phyloP scores from a whole-genome alignment of 2,797 vertebrate species.

The Heterohyrax brucei region DNA sequence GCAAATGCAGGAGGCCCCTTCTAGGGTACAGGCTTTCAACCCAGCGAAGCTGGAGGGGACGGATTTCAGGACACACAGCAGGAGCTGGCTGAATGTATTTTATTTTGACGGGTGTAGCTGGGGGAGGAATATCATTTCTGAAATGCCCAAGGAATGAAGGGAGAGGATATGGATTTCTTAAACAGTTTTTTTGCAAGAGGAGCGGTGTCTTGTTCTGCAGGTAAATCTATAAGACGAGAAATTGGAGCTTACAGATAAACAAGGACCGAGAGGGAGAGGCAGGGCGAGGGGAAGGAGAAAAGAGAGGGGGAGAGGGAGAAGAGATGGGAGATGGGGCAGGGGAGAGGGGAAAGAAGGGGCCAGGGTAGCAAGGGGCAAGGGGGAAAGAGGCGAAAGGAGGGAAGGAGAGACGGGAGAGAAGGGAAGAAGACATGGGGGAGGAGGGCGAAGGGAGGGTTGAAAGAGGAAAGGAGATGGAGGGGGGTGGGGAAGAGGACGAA shows the following conservation, averaged over 20 bases:
- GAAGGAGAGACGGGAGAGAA: fast-evolving
- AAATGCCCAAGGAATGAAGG: constrained; percentile 81
- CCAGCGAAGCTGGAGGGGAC: constrained; percentile 88
- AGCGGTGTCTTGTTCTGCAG: constrained; percentile 77
- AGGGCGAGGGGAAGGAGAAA: neutral
- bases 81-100: constrained; percentile 87
- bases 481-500: constrained; percentile 23
- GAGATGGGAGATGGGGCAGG: neutral
- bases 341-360: neutral
- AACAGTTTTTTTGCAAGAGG: constrained; percentile 56
- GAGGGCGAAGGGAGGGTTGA: neutral
- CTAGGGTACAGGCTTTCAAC: constrained; percentile 92
- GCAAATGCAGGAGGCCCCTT: constrained; percentile 92
- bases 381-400: neutral
- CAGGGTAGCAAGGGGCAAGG: neutral
- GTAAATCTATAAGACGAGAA: constrained; percentile 83
- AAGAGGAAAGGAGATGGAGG: neutral
- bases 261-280: constrained; percentile 65
- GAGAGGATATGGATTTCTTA: constrained; percentile 81
- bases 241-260: constrained; percentile 77
- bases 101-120: constrained; percentile 80
- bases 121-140: constrained; percentile 80
- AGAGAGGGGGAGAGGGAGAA: neutral
- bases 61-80: constrained; percentile 90
- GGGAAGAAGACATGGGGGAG: fast-evolving